phyloP scores from a whole-genome alignment of 2,888 invertebrate genomes.

The Agrochola macilenta region DNA sequence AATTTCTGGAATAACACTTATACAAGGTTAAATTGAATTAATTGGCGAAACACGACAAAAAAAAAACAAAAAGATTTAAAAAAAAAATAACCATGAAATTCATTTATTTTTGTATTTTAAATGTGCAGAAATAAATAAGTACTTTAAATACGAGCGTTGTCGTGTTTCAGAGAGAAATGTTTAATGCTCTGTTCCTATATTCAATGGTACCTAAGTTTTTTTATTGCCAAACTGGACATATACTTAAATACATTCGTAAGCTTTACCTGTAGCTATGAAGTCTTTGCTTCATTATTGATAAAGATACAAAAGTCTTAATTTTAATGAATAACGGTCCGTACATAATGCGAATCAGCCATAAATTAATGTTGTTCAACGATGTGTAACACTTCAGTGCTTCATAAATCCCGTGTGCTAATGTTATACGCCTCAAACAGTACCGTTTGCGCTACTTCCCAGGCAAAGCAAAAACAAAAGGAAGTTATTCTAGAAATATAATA shows the following conservation, averaged over 20 bases:
- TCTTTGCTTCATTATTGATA: too few species aligned
- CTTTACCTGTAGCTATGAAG: too few species aligned
- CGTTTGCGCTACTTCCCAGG: conserved; percentile 59
- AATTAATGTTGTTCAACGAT: conserved; percentile 18
- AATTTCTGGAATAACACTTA: background rate
- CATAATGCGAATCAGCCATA: too few species aligned
- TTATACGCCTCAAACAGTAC: conserved; percentile 45
- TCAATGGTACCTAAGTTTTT: too few species aligned
- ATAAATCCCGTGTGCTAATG: conserved; percentile 33
- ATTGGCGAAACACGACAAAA: background rate
- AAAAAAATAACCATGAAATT: background rate
- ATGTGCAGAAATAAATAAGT: background rate
- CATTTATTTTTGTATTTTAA: background rate
- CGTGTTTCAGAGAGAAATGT: conserved; percentile 13
- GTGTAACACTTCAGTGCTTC: conserved; percentile 35
- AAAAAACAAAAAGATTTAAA: background rate
- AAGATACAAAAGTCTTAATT: too few species aligned
- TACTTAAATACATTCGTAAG: too few species aligned
- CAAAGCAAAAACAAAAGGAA: conserved; percentile 53
- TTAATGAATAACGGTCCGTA: too few species aligned
- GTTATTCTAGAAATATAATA: conserved; percentile 54
- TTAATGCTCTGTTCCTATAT: background rate
- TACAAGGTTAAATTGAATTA: background rate
- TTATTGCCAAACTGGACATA: too few species aligned
- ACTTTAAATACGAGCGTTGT: conserved; percentile 15